Evolutionary conservation across 1,140 invertebrate genomes (phyloP), one percentile per base, ranked within the genome.

Genomic region (Eueides isabella): DNA sequence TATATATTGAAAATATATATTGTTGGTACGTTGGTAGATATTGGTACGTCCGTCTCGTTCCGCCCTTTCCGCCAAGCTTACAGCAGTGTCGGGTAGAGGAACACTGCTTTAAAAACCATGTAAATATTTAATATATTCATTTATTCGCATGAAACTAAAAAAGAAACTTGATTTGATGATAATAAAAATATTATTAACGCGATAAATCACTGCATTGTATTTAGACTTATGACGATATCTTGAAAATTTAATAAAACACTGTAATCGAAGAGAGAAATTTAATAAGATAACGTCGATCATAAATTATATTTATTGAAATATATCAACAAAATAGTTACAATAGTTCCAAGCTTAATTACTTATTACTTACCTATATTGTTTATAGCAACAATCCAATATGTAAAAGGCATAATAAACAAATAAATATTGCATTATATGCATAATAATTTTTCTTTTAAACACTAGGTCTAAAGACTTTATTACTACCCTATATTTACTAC

Each of bases 291-390:
- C 80, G 74, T 76, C 71, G 78, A 81, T 76, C 78, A 76, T 74
- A 79, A 80, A 80, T 75, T 72, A 78, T 72, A 74, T 80, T 75
- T 77, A 84, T 79, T 80, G 73, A 82, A 82, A 77, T 77, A 82
- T 76, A 75, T 77, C 75, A 82, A 82, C 72, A 84, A 82, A 79
- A 77, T 74, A 78, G 63, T 79, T 73, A 70, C 67, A 77, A 38
- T 68, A 72, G 48, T 48, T 69, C 62, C 28, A 73, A 77, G 71
- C 71, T 77, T 77, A 64, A 61, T 65, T 65, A 67, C n/a, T n/a
- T n/a, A n/a, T 14, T 66, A 72, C 16, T 44, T 35, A 73, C n/a
- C 48, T 71, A 74, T 35, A 61, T 64, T 41, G 38, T 63, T 62
- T 30, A 70, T 71, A 61, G 68, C 68, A 71, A 71, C 68, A 62